Base-by-base conservation (phyloP, 2,113 vertebrate species). In the Mus spicilegus region DNA sequence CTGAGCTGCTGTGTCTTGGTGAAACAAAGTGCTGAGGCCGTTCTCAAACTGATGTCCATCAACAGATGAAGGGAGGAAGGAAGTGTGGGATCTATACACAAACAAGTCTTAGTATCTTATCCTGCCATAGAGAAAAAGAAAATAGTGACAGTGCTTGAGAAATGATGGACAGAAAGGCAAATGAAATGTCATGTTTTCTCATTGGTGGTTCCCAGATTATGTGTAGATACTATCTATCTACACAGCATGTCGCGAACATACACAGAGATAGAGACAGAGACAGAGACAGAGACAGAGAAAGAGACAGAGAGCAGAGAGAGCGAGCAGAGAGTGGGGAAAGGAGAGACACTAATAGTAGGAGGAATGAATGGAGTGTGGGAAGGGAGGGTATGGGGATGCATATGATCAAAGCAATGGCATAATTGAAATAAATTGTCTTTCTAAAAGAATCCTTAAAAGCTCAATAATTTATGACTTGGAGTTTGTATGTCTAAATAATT, bases 401-500 rank as follows among this genome's bases (percentile, higher is more conserved):
- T 73, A 72, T 56, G 63, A 24, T 73, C 51, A 88, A 58, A 72
- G 69, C 22, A 56, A 88, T 26, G 49, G 56, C 26, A 88, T 39
- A 28, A 69, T n/a, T 70, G 46, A 87, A 54, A 87, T 87, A 70
- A 87, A n/a, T 56, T 88, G 2, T 56, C 69, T 73, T 87, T 54
- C 33, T 54, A 39, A 30, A 58, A 93, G 39, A 61, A 17, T 61
- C 30, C 89, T 39, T 81, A 33, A 91, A 97, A 82, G 67, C n/a
- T 28, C 65, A 9, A 73, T 36, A 85, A 85, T n/a, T 63, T 85
- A 76, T n/a, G 20, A 94, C n/a, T 90, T 30, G 28, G 16, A 67
- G 49, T 65, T 61, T 92, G 36, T 28, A 81, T 67, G 26, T 72
- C 51, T 69, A 85, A 76, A 81, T 81, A 72, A 89, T 49, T 42